Conservation (phyloP, 2,888 invertebrate species). For the Archaeoteleia sp. region DNA sequence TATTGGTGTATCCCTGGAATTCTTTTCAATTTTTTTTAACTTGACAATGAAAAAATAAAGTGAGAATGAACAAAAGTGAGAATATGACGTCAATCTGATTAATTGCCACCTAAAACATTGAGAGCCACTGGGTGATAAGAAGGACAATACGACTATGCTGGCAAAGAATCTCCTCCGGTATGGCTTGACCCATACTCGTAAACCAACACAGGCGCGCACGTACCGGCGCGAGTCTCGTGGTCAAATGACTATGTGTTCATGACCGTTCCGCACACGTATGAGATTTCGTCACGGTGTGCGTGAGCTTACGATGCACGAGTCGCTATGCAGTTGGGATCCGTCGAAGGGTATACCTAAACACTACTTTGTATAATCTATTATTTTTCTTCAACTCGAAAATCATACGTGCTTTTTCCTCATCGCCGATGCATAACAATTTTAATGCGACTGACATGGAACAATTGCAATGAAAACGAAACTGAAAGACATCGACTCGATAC, state of each 20-base stretch:
- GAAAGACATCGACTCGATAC: too few relatives aligned
- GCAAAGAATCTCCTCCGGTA: slow-evolving; percentile 8
- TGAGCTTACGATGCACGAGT: neutral
- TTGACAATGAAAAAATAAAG: too few relatives aligned
- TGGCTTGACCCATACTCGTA: slow-evolving; percentile 1
- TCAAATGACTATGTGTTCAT: too few relatives aligned
- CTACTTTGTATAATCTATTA: slow-evolving; percentile 17
- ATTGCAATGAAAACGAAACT: too few relatives aligned
- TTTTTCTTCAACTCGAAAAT: slow-evolving; percentile 12
- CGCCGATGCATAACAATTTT: slow-evolving; percentile 16
- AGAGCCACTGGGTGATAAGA: slow-evolving; percentile 2
- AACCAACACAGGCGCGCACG: neutral
- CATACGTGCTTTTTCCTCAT: slow-evolving; percentile 11
- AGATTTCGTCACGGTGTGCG: slow-evolving; percentile 6
- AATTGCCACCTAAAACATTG: neutral
- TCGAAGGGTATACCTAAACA: slow-evolving; percentile 5
- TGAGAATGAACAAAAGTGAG: too few relatives aligned
- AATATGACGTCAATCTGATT: too few relatives aligned
- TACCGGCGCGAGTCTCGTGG: too few relatives aligned
- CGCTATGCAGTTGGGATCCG: too few relatives aligned
- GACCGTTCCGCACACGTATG: slow-evolving; percentile 11
- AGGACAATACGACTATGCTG: slow-evolving; percentile 1
- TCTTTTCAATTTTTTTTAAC: too few relatives aligned
- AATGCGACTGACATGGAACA: too few relatives aligned
- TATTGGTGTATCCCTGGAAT: too few relatives aligned